phyloP scores from a whole-genome alignment of 2,888 invertebrate species.

The Eumerus sabulonum region DNA sequence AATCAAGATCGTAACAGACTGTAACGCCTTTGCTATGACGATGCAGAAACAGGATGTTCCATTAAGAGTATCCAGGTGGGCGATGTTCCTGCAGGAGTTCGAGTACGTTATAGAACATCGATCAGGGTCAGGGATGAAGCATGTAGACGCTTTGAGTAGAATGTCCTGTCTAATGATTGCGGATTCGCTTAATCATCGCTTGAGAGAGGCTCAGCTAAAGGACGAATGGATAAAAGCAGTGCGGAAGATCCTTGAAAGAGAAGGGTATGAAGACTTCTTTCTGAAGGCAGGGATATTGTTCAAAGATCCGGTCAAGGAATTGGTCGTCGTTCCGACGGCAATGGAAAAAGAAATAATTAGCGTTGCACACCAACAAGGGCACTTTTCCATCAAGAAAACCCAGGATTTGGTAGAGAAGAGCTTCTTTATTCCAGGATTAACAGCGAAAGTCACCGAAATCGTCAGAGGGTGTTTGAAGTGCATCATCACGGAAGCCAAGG shows the following conservation, averaged over 20 bases:
- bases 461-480: too few species aligned
- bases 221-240: constrained; percentile 8
- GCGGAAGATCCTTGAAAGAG: neutral
- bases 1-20: neutral
- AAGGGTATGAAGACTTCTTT: constrained; percentile 8
- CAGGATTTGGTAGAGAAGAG: neutral
- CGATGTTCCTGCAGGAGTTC: constrained; percentile 20
- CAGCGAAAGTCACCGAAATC: too few species aligned
- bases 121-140: neutral
- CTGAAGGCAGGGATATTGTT: constrained; percentile 12
- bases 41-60: constrained; percentile 23
- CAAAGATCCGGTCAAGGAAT: constrained; percentile 5
- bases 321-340: constrained; percentile 72
- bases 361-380: constrained; percentile 31
- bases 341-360: constrained; percentile 73
- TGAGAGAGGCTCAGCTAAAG: neutral
- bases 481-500: neutral
- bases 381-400: too few species aligned
- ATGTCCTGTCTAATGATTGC: neutral
- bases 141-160: constrained; percentile 19
- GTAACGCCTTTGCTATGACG: constrained; percentile 21
- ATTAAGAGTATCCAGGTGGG: constrained; percentile 14
- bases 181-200: neutral
- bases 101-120: neutral
- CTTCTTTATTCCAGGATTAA: neutral